Evolutionary conservation across 2,797 vertebrate genomes (phyloP), one percentile per base, ranked within the genome.

Genomic region (Labeo calbasu): DNA sequence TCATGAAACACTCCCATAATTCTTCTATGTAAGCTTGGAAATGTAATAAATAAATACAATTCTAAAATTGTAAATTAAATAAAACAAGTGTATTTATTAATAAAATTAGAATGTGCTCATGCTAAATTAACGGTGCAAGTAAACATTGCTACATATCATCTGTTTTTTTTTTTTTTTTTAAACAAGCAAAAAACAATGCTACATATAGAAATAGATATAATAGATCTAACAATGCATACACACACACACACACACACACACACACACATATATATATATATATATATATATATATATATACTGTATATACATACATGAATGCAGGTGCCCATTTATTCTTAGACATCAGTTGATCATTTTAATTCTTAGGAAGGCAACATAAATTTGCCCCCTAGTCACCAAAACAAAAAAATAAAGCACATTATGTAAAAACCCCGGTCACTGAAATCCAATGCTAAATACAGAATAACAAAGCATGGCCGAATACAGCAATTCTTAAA

Each of bases 401-500:
- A 57, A 80, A 65, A 40, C 25, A 10, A 7, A 48, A 75, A 82
- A 53, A 65, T 25, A 40, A 21, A 50, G 79, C 23, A 32, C 68
- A 75, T 65, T 51, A 76, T 76, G 10, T 68, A 19, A 28, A 68
- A 12, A 66, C 21, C 15, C 28, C 66, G 23, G 61, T 55, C 71
- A 76, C 5, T 46, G 46, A 17, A 75, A 51, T 73, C 75, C 32
- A 65, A 0, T 17, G 43, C 57, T 48, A 72, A 53, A 13, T 40
- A 51, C 19, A 82, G 43, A 82, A 73, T 13, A 36, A 51, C 77
- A 53, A 25, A 79, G 23, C 19, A 61, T 61, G 43, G 63, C 48
- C 13, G 50, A 32, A 73, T 19, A 82, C 13, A 0, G 21, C n/a
- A 53, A 66, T 83, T 72, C 28, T 66, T 21, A 51, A 21, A 19